phyloP scores from a whole-genome alignment of 2,797 vertebrate genomes.

The Mormyrus proboscirostris region DNA sequence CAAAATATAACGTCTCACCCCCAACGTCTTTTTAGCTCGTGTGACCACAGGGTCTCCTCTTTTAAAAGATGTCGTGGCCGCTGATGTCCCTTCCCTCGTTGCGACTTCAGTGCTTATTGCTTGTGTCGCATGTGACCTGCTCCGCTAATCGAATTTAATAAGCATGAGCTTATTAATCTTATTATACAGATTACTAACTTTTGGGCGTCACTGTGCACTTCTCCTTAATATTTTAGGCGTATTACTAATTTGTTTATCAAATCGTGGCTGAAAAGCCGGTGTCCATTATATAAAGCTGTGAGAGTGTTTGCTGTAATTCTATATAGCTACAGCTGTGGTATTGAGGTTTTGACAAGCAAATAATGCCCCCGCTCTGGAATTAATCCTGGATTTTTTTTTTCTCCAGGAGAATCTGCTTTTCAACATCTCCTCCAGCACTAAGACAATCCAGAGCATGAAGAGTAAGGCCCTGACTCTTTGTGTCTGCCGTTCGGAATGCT shows the following conservation, averaged over 20 bases:
- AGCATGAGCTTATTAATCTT: neutral
- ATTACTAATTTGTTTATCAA: neutral
- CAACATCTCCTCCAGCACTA: slow-evolving; percentile 58
- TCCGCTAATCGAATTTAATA: neutral
- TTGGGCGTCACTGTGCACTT: neutral
- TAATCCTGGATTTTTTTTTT: slow-evolving; percentile 28
- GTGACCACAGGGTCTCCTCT: neutral
- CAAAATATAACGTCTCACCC: neutral
- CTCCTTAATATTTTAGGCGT: no score
- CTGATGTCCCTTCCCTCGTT: neutral
- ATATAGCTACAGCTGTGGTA: neutral
- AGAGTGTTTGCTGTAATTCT: neutral
- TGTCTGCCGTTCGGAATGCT: neutral
- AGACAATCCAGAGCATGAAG: slow-evolving; percentile 58
- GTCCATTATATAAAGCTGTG: neutral
- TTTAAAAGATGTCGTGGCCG: neutral
- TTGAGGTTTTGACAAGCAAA: neutral
- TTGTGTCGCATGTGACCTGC: neutral
- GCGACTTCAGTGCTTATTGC: neutral
- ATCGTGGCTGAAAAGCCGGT: neutral
- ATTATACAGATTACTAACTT: neutral
- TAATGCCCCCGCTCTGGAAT: neutral
- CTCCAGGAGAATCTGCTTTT: slow-evolving; percentile 52
- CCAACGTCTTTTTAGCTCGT: neutral
- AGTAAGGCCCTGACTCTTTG: slow-evolving; percentile 40